Percentiles rank a stretch among this genome's conserved stretches.
phyloP scores from a whole-genome alignment of 2,797 vertebrate species.

The Labeo calbasu region DNA sequence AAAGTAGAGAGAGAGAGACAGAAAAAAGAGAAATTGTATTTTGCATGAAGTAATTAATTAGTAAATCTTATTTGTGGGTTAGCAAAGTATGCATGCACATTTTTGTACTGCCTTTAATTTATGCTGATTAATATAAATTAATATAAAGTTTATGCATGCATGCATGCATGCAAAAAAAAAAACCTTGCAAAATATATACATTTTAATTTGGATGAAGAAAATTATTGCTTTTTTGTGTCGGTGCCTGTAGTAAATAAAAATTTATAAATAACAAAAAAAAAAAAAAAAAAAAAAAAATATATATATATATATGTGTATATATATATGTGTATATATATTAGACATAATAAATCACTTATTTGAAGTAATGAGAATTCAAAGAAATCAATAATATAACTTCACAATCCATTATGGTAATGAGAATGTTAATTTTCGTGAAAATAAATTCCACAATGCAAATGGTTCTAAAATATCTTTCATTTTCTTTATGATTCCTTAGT shows the following conservation, averaged over 20 bases:
- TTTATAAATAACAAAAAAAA: no score
- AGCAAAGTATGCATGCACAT: background rate
- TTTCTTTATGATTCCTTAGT: background rate
- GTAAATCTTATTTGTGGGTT: background rate
- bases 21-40: background rate
- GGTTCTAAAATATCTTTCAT: background rate
- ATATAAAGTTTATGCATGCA: no score
- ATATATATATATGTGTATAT: no score
- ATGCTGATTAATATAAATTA: no score
- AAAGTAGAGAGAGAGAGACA: background rate
- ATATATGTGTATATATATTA: background rate
- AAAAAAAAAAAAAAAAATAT: no score
- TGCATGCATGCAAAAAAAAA: no score
- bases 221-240: background rate
- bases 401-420: background rate
- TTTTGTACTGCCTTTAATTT: background rate
- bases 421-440: background rate
- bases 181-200: no score
- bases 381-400: background rate
- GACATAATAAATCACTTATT: no score
- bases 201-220: no score
- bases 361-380: background rate
- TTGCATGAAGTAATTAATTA: background rate
- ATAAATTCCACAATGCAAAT: background rate
- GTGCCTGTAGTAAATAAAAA: background rate